Evolutionary conservation across 2,797 vertebrate species (phyloP).

Genomic region (Salmo trutta): DNA sequence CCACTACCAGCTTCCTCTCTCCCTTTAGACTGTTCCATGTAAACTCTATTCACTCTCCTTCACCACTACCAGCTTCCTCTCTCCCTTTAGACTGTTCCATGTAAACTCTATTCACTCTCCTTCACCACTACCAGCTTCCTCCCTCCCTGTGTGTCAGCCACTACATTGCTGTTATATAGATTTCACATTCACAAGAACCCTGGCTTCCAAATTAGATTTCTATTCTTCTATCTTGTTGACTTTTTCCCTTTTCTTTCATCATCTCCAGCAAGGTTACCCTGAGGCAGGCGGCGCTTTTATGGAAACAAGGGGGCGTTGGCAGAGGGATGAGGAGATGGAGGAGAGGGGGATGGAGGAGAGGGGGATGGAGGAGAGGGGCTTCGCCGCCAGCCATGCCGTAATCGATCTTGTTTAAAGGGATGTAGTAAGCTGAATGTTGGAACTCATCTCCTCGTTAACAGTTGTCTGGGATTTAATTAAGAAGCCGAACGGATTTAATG

Average conservation of each 20-base stretch:
- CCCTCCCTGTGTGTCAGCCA: conserved; percentile 28
- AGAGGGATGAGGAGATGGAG: conserved; percentile 28
- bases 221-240: conserved; percentile 65
- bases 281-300: conserved; percentile 67
- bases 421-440: conserved; percentile 69
- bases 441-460: conserved; percentile 66
- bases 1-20: too few species aligned
- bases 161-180: conserved; percentile 29
- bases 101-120: too few species aligned
- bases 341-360: conserved; percentile 17
- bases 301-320: conserved; percentile 55
- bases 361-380: conserved; percentile 26
- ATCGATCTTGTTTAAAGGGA: conserved; percentile 73
- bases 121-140: neutral
- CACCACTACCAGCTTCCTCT: too few species aligned
- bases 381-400: conserved; percentile 60
- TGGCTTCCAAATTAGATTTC: conserved; percentile 62
- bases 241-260: conserved; percentile 74
- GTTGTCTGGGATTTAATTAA: conserved; percentile 76
- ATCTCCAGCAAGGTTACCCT: conserved; percentile 73
- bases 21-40: too few species aligned
- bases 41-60: too few species aligned
- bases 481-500: conserved; percentile 65
- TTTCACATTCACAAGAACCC: conserved; percentile 57
- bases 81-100: too few species aligned